These are phyloP conservation scores for Conus canariensis DNA, from an alignment of 2,888 invertebrate species.

Conservation along the genomic window DNA sequence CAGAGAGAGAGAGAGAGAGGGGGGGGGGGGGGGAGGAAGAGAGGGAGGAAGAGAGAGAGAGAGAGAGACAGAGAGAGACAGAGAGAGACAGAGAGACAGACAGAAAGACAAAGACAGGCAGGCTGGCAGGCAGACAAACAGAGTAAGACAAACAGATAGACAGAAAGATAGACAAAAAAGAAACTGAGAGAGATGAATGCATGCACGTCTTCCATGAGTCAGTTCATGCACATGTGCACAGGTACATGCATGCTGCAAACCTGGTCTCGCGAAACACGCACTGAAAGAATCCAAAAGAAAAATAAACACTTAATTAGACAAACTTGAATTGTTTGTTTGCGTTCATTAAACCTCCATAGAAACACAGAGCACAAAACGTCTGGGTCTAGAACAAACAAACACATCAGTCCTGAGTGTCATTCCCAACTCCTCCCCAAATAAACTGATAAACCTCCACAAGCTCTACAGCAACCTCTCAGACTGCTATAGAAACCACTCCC, in stretches of 20 bases:
- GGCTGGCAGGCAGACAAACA: too few species aligned
- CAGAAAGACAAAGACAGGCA: not conserved
- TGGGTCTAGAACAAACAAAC: not conserved
- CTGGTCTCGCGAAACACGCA: not conserved
- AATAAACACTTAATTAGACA: not conserved
- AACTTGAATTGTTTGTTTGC: not conserved
- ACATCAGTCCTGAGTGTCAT: not conserved
- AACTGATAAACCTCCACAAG: too few species aligned
- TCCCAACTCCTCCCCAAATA: not conserved
- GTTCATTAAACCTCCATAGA: not conserved
- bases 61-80: not conserved
- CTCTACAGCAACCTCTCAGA: too few species aligned
- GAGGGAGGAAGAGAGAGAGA: not conserved
- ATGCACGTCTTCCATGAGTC: too few species aligned
- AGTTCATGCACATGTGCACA: too few species aligned
- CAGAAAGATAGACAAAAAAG: too few species aligned
- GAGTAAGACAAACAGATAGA: too few species aligned
- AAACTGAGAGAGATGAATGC: not conserved
- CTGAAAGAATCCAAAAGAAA: not conserved
- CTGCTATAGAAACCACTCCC: too few species aligned
- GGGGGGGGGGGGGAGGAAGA: not conserved
- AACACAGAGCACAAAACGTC: not conserved
- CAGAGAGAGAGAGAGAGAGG: not conserved
- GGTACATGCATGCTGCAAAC: too few species aligned
- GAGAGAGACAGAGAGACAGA: not conserved